Conservation (phyloP, 2,113 vertebrate species). For the Phocoena sinus region DNA sequence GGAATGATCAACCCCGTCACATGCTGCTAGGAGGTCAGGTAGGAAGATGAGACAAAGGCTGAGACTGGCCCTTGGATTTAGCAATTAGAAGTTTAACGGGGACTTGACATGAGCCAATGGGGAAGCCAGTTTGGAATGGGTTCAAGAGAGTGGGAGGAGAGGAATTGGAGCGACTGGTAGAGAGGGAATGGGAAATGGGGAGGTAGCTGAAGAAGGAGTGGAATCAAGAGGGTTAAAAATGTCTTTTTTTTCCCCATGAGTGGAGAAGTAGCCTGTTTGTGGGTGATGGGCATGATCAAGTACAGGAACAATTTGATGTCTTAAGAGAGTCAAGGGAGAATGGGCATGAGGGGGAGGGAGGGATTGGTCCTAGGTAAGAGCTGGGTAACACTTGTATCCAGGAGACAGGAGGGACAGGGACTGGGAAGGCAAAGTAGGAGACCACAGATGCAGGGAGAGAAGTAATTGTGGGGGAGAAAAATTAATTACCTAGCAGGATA, state of each 20-base stretch:
- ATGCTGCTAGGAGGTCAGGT: neutral
- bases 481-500: neutral
- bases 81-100: neutral
- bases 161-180: neutral
- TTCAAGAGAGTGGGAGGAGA: neutral
- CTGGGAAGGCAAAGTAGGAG: neutral
- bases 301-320: neutral
- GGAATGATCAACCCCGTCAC: neutral
- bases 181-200: neutral
- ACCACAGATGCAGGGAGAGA: neutral
- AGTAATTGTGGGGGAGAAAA: neutral
- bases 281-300: neutral
- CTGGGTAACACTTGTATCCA: neutral
- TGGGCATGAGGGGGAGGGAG: neutral
- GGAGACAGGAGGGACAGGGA: neutral
- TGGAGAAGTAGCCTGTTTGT: neutral
- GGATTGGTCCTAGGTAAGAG: neutral
- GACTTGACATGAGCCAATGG: neutral
- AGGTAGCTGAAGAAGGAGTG: neutral
- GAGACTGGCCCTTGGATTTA: neutral
- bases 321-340: neutral
- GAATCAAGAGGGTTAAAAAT: neutral
- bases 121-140: neutral
- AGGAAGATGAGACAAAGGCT: neutral
- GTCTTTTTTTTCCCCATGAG: neutral